These are phyloP conservation scores for Takifugu rubripes DNA, from an alignment of 2,797 vertebrate genomes.

Conservation along the genomic window DNA sequence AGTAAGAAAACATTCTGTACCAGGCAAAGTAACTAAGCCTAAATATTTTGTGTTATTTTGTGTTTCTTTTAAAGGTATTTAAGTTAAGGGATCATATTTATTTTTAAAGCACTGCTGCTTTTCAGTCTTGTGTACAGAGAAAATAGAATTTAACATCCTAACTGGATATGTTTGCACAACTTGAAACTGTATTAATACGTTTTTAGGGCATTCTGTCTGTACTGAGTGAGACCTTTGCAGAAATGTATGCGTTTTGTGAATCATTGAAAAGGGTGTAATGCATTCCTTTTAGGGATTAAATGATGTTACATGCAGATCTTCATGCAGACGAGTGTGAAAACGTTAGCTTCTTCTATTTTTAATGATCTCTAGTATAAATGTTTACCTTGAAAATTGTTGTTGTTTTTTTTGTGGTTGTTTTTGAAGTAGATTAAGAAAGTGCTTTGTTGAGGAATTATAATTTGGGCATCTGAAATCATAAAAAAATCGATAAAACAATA, in stretches of 20 bases:
- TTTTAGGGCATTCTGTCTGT: background rate
- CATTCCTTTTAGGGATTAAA: slow-evolving; percentile 6
- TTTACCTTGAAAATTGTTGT: slow-evolving; percentile 46
- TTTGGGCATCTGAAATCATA: slow-evolving; percentile 34
- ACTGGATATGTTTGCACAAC: slow-evolving; percentile 12
- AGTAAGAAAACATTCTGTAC: slow-evolving; percentile 29
- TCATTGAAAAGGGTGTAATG: too few relatives aligned
- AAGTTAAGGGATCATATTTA: slow-evolving; percentile 68
- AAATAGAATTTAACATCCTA: background rate
- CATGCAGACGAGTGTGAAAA: slow-evolving; percentile 8
- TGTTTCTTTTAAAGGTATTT: slow-evolving; percentile 44
- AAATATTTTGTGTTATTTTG: slow-evolving; percentile 35
- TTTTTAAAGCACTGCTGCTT: slow-evolving; percentile 37
- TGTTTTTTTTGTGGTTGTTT: slow-evolving; percentile 16
- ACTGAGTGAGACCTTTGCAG: slow-evolving; percentile 3
- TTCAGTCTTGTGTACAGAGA: background rate
- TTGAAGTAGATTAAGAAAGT: background rate
- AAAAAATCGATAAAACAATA: background rate
- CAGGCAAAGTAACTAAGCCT: slow-evolving; percentile 14
- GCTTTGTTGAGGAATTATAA: slow-evolving; percentile 14
- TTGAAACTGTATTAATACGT: slow-evolving; percentile 11
- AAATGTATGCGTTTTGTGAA: background rate
- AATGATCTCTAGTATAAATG: slow-evolving; percentile 32
- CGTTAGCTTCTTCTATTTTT: slow-evolving; percentile 32
- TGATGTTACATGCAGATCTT: slow-evolving; percentile 18